A percentile compares a stretch with the other conserved stretches of the same genome.
Conservation (phyloP, 2,888 invertebrate species). For the Drosophila monieri region DNA sequence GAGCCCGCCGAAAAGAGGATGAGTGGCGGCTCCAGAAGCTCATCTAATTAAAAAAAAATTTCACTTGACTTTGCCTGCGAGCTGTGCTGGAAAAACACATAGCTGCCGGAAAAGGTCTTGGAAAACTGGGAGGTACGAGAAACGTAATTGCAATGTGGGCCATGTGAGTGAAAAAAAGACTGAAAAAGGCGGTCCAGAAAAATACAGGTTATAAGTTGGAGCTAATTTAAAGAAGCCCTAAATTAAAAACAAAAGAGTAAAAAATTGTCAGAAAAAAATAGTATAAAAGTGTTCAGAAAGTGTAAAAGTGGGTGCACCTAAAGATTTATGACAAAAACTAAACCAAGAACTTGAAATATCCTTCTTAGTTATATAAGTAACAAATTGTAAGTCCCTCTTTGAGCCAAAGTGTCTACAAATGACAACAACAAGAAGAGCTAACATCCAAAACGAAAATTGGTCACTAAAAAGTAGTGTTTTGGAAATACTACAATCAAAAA, state of each 20-base stretch:
- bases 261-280: background rate
- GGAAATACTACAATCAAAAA: conserved; percentile 3
- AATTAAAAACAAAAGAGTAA: background rate
- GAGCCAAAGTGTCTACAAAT: conserved; percentile 62
- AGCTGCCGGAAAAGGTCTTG: conserved; percentile 4
- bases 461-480: conserved; percentile 11
- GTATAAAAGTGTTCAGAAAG: background rate
- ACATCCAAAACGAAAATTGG: conserved; percentile 50
- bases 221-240: conserved; percentile 2
- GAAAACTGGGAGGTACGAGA: background rate
- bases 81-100: conserved; percentile 19
- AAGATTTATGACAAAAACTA: background rate
- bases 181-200: background rate
- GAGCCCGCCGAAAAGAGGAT: conserved; percentile 20
- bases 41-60: conserved; percentile 68
- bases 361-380: conserved; percentile 14
- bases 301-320: no score
- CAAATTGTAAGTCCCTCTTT: conserved; percentile 38
- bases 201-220: background rate
- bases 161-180: conserved; percentile 5
- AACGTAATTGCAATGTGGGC: background rate
- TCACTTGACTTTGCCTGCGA: conserved; percentile 46
- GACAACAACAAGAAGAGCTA: conserved; percentile 80
- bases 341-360: background rate
- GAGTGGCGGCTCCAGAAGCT: conserved; percentile 50